These are phyloP conservation scores for Cosmorhoe ocellata DNA, from an alignment of 2,888 invertebrate species.

Conservation along the genomic window DNA sequence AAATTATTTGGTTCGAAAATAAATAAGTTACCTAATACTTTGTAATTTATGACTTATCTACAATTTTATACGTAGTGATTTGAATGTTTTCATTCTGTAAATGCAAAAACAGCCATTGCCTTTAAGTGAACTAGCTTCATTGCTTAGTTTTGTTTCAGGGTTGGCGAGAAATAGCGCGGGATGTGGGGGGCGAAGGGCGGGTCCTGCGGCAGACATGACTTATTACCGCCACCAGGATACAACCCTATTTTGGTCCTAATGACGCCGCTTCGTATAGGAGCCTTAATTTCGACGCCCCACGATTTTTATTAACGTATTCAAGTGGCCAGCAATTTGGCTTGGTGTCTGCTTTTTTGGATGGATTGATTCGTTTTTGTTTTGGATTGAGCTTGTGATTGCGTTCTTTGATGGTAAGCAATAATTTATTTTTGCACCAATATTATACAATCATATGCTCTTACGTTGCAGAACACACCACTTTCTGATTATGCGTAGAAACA, in stretches of 20 bases:
- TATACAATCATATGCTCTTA: too few species aligned
- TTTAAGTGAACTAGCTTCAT: conserved; percentile 23
- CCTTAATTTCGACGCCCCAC: conserved; percentile 80
- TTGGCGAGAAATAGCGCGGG: conserved; percentile 63
- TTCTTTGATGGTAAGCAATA: neutral
- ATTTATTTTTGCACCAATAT: too few species aligned
- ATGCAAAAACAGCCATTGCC: too few species aligned
- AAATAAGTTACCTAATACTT: too few species aligned
- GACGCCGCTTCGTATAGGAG: conserved; percentile 72
- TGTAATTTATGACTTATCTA: too few species aligned
- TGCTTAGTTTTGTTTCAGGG: conserved; percentile 36
- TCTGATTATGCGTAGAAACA: too few species aligned
- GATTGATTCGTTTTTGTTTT: conserved; percentile 40
- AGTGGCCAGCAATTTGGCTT: conserved; percentile 65
- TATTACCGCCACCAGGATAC: conserved; percentile 79
- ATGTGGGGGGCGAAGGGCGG: conserved; percentile 51
- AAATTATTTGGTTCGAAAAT: too few species aligned
- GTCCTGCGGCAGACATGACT: conserved; percentile 79
- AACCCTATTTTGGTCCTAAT: conserved; percentile 80
- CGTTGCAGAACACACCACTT: too few species aligned
- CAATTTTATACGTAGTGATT: too few species aligned
- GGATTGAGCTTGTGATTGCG: conserved; percentile 17
- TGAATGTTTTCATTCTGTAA: too few species aligned
- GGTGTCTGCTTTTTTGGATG: conserved; percentile 26
- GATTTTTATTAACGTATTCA: conserved; percentile 79